phyloP scores from a whole-genome alignment of 2,797 vertebrate species.

The Glossophaga mutica region DNA sequence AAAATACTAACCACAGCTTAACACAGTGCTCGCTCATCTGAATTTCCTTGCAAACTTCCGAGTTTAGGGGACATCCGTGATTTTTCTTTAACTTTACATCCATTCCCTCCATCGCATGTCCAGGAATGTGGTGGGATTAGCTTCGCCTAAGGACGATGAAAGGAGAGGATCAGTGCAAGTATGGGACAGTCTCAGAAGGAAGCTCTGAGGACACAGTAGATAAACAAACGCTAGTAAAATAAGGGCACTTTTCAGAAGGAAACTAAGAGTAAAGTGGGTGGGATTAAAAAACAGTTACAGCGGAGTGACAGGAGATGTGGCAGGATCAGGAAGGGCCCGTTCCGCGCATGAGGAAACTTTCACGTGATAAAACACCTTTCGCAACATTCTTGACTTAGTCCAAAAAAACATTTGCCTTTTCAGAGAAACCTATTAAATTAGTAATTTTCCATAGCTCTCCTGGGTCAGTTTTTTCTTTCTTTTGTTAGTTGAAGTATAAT shows the following conservation, averaged over 20 bases:
- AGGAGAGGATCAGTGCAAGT: neutral
- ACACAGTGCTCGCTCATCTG: neutral
- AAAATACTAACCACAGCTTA: neutral
- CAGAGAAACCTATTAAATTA: neutral
- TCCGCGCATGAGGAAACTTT: fast-evolving
- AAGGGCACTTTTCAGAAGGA: neutral
- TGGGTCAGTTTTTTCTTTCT: neutral
- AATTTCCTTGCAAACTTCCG: neutral
- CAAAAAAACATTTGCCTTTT: neutral
- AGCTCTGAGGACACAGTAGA: neutral
- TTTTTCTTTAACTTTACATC: neutral
- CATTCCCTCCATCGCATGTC: neutral
- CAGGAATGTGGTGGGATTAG: neutral
- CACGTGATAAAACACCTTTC: neutral
- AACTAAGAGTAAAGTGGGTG: neutral
- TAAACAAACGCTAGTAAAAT: neutral
- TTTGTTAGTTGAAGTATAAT: neutral
- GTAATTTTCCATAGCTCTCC: neutral
- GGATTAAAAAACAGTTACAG: neutral
- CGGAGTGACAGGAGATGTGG: fast-evolving
- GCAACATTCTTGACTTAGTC: neutral
- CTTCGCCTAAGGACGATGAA: neutral
- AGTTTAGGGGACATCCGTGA: neutral
- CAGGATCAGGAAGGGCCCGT: neutral
- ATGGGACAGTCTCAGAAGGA: neutral